Evolutionary conservation across 1,140 invertebrate genomes (phyloP), one percentile per base, ranked within the genome.

Genomic region (Plutomurus gul): DNA sequence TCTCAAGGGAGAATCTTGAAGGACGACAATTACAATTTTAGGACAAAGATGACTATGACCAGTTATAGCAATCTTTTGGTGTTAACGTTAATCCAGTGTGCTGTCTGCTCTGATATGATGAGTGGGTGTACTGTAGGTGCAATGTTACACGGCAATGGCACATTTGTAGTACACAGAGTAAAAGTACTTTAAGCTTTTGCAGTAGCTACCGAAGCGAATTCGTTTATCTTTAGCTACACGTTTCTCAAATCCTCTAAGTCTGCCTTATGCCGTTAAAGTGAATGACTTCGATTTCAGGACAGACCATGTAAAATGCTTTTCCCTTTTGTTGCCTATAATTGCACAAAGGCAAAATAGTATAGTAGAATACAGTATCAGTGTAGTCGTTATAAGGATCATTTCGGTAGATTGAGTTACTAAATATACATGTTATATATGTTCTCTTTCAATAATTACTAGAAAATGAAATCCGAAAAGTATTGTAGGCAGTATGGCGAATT

Each of bases 1-100:
- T 33, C 56, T 65, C 56, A 65, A 65, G 56, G 56, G 56, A 65
- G 56, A 65, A 65, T 65, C 56, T 18, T 65, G 56, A 65, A 65
- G 56, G 56, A 25, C 56, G 56, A 65, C 25, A 33, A 33, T 65
- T 30, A 33, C 56, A 65, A 65, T 65, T 65, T 65, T 65, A 65
- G 56, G 30, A 65, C 56, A 65, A 65, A 65, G 56, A 65, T 65
- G 56, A 65, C 56, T 13, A 65, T 65, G 56, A 65, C 56, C 56
- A 65, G 36, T n/a, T n/a, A n/a, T n/a, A 65, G 27, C 56, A 65
- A 65, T 65, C 56, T 36, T 65, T 65, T 65, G 22, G 56, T 11
- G 25, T 60, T 60, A 60, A 33, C 51, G n/a, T 30, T 30, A 33
- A 65, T 65, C 10, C 56, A 65, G 27, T 65, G 56, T 65, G 56